Conservation (phyloP, 2,797 vertebrate species). For the Serranus cabrilla region DNA sequence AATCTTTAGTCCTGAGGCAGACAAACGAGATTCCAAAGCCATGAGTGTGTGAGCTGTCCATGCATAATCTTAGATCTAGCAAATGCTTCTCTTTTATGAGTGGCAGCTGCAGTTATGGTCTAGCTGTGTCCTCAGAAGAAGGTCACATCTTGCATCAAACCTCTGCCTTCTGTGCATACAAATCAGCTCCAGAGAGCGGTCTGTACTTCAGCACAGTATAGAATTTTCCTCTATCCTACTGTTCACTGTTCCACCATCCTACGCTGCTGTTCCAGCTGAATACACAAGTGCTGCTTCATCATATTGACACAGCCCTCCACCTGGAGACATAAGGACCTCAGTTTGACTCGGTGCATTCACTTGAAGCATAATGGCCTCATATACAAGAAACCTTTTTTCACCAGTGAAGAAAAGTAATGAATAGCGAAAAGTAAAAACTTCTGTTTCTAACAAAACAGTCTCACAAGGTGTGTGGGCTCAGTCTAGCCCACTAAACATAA, state of each 20-base stretch:
- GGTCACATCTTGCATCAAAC: constrained; percentile 38
- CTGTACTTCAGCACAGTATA: constrained; percentile 2
- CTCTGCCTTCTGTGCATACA: constrained; percentile 20
- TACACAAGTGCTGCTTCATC: constrained; percentile 29
- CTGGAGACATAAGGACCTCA: constrained; percentile 14
- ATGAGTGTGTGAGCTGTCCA: constrained; percentile 34
- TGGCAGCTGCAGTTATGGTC: constrained; percentile 65
- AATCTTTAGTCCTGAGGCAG: constrained; percentile 13
- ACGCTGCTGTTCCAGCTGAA: constrained; percentile 41
- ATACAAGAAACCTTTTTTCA: not conserved
- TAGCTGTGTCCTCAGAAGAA: constrained; percentile 49
- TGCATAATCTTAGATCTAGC: constrained; percentile 50
- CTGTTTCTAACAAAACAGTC: constrained; percentile 10
- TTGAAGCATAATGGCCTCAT: not conserved
- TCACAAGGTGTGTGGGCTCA: constrained; percentile 19
- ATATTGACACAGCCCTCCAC: constrained; percentile 25
- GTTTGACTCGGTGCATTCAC: constrained; percentile 4
- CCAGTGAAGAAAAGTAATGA: not conserved
- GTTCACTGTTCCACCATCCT: constrained; percentile 9
- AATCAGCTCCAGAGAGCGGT: not conserved
- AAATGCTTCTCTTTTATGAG: constrained; percentile 67
- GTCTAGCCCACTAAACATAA: not conserved
- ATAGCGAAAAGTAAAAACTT: constrained; percentile 14
- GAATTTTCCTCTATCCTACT: not conserved
- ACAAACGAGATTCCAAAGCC: constrained; percentile 47